These are phyloP conservation scores for Melieria omissa DNA, from an alignment of 2,888 invertebrate genomes.

Conservation along the genomic window DNA sequence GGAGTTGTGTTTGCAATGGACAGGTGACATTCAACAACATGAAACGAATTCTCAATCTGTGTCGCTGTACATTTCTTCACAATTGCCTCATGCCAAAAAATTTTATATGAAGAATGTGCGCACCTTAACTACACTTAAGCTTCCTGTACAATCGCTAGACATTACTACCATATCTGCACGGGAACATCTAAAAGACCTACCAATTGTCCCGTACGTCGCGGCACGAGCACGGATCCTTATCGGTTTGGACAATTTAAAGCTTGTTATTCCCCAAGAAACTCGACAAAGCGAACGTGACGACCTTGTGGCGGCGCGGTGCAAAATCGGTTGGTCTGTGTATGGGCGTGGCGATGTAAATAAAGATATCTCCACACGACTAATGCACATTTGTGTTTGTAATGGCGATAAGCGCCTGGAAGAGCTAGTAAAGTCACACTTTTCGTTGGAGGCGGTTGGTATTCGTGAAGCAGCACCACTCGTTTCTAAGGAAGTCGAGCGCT, in stretches of 20 bases:
- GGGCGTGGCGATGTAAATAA: slow-evolving; percentile 24
- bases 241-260: slow-evolving; percentile 27
- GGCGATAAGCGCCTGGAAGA: slow-evolving; percentile 31
- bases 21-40: slow-evolving; percentile 40
- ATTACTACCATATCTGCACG: slow-evolving; percentile 11
- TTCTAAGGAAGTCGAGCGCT: slow-evolving; percentile 38
- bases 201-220: slow-evolving; percentile 28
- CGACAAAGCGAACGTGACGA: slow-evolving; percentile 15
- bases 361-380: slow-evolving; percentile 17
- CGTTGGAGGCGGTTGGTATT: slow-evolving; percentile 37
- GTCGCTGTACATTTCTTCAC: slow-evolving; percentile 28
- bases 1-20: slow-evolving; percentile 41
- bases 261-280: slow-evolving; percentile 24
- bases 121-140: slow-evolving; percentile 31
- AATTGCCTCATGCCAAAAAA: slow-evolving; percentile 7
- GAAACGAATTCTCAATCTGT: slow-evolving; percentile 38
- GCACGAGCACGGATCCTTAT: slow-evolving; percentile 28
- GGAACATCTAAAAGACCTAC: slow-evolving; percentile 21
- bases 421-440: slow-evolving; percentile 37
- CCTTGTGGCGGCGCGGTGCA: slow-evolving; percentile 32
- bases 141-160: slow-evolving; percentile 30
- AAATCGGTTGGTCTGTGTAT: slow-evolving; percentile 38
- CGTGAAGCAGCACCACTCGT: slow-evolving; percentile 3
- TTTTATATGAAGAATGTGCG: slow-evolving; percentile 32
- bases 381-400: slow-evolving; percentile 37